Base-by-base conservation (phyloP, 2,113 vertebrate species). In the Polypterus bichir region DNA sequence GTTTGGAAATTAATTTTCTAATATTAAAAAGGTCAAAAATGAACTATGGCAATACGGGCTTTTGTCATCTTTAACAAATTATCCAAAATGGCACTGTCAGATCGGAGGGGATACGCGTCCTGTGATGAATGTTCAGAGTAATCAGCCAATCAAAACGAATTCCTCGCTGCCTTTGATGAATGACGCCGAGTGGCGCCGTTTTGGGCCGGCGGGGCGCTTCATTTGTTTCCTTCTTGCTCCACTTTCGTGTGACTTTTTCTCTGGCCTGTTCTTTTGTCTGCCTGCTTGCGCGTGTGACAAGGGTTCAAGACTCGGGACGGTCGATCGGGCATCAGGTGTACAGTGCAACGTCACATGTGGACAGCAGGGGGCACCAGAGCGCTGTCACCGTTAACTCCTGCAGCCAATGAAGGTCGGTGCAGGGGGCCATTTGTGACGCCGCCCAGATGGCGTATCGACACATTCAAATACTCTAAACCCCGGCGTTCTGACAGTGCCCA, bases 21-120 rank as follows among this genome's bases (percentile, higher is more conserved):
- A 92, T 91, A 93, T 89, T 88, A 90, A 91, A 90, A 94, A 97
- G 92, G 94, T 92, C 92, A 92, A 86, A 86, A 84, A 87, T 83
- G 86, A 92, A 87, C 59, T 82, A 86, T 77, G 82, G 82, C 76
- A 85, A 86, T 84, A 84, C 81, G 75, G 88, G 88, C 76, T 84
- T 88, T 88, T 91, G 92, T 94, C 91, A 89, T 90, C 84, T 86
- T 88, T 89, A 94, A 92, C 88, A 91, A 94, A 97, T 97, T 86
- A 89, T 84, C 82, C 85, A 82, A 89, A 92, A 93, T 86, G 88
- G 78, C 80, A 77, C 82, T 91, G 91, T 91, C 89, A 88, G 82
- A 92, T 90, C 78, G 84, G 79, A 84, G 86, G 76, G 83, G 84
- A 86, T 82, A 85, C 69, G 66, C 79, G 78, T 84, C 76, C 79